phyloP scores from a whole-genome alignment of 2,113 vertebrate species.

The Apteryx mantelli region DNA sequence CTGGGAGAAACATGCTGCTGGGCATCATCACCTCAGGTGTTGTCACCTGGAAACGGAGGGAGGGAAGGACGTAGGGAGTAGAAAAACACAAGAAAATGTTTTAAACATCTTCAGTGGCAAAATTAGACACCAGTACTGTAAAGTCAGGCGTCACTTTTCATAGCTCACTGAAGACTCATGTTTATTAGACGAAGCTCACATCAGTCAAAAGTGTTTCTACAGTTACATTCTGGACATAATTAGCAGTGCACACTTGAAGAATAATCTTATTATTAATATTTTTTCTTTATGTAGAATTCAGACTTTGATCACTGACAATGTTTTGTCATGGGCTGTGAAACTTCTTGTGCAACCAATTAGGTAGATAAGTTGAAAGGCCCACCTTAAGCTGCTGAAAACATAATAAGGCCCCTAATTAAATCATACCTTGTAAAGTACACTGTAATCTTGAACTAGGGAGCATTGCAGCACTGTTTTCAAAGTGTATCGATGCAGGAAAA shows the following conservation, averaged over 20 bases:
- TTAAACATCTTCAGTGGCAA: conserved; percentile 60
- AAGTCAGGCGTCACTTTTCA: conserved; percentile 72
- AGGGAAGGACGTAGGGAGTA: conserved; percentile 38
- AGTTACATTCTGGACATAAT: conserved; percentile 82
- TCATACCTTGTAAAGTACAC: conserved; percentile 83
- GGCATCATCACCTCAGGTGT: conserved; percentile 93
- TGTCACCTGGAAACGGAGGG: conserved; percentile 85
- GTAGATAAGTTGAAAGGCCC: conserved; percentile 85
- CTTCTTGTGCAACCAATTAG: conserved; percentile 88
- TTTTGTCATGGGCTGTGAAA: conserved; percentile 88
- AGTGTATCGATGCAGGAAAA: conserved; percentile 75
- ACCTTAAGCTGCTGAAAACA: conserved; percentile 87
- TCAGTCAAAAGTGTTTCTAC: conserved; percentile 81
- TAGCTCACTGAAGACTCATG: conserved; percentile 72
- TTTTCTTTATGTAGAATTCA: conserved; percentile 85
- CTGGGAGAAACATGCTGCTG: conserved; percentile 95
- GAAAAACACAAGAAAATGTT: conserved; percentile 22
- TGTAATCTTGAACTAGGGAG: conserved; percentile 82
- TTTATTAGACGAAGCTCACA: conserved; percentile 81
- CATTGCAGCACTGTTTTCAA: conserved; percentile 78
- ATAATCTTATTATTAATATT: conserved; percentile 86
- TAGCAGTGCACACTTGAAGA: conserved; percentile 81
- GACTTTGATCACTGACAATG: conserved; percentile 88
- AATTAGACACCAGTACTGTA: conserved; percentile 60
- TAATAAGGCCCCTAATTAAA: conserved; percentile 89